phyloP scores from a whole-genome alignment of 2,113 vertebrate species.

The Lagopus leucura region DNA sequence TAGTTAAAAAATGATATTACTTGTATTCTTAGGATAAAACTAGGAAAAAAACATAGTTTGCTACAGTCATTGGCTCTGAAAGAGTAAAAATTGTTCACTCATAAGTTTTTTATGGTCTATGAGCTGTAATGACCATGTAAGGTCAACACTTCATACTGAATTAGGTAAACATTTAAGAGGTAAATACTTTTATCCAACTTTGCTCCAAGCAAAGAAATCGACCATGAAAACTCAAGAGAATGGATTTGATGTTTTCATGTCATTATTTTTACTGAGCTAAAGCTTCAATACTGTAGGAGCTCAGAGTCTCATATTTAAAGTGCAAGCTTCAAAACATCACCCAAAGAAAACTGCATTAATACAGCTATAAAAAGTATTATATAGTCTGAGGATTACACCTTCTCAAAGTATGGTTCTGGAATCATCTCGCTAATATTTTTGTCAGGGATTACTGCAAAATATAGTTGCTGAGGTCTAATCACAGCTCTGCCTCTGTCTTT shows the following conservation, averaged over 20 bases:
- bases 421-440: not conserved
- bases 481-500: not conserved
- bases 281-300: constrained; percentile 31
- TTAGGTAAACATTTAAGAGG: constrained; percentile 79
- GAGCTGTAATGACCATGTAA: constrained; percentile 78
- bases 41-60: not conserved
- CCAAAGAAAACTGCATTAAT: constrained; percentile 25
- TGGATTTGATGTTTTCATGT: constrained; percentile 57
- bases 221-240: constrained; percentile 81
- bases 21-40: constrained; percentile 34
- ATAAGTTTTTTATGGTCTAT: constrained; percentile 75
- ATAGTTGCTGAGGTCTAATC: not conserved
- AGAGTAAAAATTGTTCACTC: constrained; percentile 74
- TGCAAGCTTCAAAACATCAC: not conserved
- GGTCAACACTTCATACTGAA: constrained; percentile 73
- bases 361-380: not conserved
- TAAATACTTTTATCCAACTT: constrained; percentile 79
- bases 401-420: not conserved
- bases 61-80: constrained; percentile 60
- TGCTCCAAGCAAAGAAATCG: constrained; percentile 76
- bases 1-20: constrained; percentile 36
- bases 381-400: not conserved
- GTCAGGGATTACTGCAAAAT: not conserved
- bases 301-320: constrained; percentile 9
- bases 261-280: constrained; percentile 70